These are phyloP conservation scores for Toxostoma redivivum DNA, from an alignment of 2,113 vertebrate genomes.

Conservation along the genomic window DNA sequence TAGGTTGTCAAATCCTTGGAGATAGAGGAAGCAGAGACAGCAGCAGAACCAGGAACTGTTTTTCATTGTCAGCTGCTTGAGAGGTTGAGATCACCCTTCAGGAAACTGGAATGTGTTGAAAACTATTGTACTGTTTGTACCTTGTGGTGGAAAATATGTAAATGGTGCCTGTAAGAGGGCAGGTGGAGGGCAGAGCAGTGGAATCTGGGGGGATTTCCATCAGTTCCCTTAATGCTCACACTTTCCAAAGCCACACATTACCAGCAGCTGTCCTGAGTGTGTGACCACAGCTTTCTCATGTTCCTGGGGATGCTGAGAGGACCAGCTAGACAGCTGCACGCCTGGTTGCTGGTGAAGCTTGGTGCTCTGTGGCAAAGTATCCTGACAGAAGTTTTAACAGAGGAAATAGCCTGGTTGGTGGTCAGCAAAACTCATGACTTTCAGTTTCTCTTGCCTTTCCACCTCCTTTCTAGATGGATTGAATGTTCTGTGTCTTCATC, in stretches of 20 bases:
- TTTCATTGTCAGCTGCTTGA: background rate
- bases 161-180: background rate
- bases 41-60: background rate
- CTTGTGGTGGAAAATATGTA: background rate
- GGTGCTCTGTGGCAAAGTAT: background rate
- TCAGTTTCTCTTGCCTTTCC: background rate
- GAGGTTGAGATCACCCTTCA: background rate
- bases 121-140: background rate
- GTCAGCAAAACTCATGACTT: background rate
- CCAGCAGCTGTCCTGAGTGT: background rate
- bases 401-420: background rate
- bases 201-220: background rate
- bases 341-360: background rate
- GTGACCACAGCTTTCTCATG: background rate
- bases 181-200: background rate
- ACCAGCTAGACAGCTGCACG: background rate
- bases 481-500: background rate
- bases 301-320: background rate
- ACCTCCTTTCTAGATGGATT: background rate
- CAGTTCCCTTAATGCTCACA: background rate
- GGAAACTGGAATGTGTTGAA: background rate
- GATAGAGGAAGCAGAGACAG: background rate
- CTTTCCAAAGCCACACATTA: rapidly evolving
- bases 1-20: background rate
- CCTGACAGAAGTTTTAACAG: background rate